These are phyloP conservation scores for Melanerpes formicivorus DNA, from an alignment of 2,113 vertebrate genomes.

Conservation along the genomic window DNA sequence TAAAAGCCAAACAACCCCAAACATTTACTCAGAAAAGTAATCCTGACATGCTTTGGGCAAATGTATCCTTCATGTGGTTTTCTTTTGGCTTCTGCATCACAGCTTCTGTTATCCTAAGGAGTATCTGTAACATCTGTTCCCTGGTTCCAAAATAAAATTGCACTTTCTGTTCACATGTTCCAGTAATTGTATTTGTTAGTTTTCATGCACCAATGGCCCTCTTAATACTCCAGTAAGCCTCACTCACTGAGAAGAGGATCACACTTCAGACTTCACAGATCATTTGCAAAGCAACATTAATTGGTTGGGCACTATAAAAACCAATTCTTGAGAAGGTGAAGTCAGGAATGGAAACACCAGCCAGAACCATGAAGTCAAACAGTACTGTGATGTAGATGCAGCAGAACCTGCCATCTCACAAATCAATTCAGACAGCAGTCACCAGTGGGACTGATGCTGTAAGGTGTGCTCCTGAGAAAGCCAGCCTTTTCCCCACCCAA, in stretches of 20 bases:
- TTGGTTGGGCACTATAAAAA: neutral
- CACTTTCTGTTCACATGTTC: neutral
- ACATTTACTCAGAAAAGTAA: constrained; percentile 91
- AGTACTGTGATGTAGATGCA: neutral
- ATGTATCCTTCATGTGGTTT: constrained; percentile 87
- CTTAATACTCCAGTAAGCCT: neutral
- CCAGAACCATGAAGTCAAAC: neutral
- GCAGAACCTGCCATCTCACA: neutral
- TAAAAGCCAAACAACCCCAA: neutral
- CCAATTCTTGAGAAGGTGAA: neutral
- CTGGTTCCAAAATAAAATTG: constrained; percentile 75
- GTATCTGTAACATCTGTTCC: constrained; percentile 96
- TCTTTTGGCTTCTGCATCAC: constrained; percentile 95
- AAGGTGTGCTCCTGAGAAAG: neutral
- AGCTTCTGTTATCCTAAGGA: constrained; percentile 95
- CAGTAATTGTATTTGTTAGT: neutral
- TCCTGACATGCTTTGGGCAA: constrained; percentile 92
- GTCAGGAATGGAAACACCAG: neutral
- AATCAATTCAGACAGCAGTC: neutral
- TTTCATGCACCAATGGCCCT: neutral
- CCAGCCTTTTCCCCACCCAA: neutral
- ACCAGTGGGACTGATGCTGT: accelerated
- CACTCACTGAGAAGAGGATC: accelerated
- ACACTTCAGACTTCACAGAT: neutral
- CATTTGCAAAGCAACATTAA: neutral